Base-by-base conservation (phyloP, 37 sponge, comb jelly and placozoan genomes). In the Chondrilla cf. caribensis region DNA sequence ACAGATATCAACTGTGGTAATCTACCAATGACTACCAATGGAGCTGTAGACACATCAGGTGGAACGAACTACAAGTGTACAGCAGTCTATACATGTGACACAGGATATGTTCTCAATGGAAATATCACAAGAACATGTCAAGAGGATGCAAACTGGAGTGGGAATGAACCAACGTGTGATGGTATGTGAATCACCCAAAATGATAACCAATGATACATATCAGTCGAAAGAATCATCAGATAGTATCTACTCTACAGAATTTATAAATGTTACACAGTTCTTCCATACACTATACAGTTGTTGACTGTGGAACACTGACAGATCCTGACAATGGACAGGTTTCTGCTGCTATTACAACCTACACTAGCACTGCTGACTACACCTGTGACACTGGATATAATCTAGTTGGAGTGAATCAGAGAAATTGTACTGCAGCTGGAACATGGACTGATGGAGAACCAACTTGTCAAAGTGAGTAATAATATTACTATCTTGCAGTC, bases 11-110 rank as follows among this genome's bases (percentile, higher is more conserved):
- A 67, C 2, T 67, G 68, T 67, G 31, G 31, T 67, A 29, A 26
- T 33, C 68, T 67, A 4, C 1, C 14, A 18, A 67, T 3, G 2
- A 67, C 29, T 29, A 26, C 32, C 2, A 67, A 67, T 29, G 68
- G 68, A 67, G 31, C 33, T 33, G 68, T 67, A 33, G 68, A 67
- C 68, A 67, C 32, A 6, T 67, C 68, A 6, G 35, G 68, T 67
- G 68, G 68, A 4, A 67, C 31, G 33, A 67, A 17, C 68, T 67
- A 67, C 68, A 28, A 67, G 68, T 33, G 35, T 33, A 67, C 35
- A 31, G 68, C 68, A 8, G 68, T 67, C 35, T 67, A 67, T 4
- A 67, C 68, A 18, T 67, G 68, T 33, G 4, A 7, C 31, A 8
- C 35, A 67, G 68, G 68, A 4, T 67, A 67, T 33, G 32, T 26